phyloP scores from a whole-genome alignment of 2,888 invertebrate genomes.

The Tipula lateralis region DNA sequence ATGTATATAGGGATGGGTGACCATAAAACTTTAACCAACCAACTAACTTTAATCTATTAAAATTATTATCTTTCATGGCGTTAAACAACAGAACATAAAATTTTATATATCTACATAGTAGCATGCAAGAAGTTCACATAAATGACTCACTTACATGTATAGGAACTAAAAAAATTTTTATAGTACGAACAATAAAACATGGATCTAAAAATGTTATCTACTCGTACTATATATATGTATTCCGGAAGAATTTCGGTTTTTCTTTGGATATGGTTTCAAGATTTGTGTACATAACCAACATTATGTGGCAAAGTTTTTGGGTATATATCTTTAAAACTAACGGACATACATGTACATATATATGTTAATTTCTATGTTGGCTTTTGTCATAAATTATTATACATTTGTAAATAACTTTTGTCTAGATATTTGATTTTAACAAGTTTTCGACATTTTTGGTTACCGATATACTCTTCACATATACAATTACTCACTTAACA shows the following conservation, averaged over 20 bases:
- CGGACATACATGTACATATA: neutral
- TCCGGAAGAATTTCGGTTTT: neutral
- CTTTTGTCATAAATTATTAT: too few species aligned
- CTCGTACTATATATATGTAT: neutral
- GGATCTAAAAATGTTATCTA: neutral
- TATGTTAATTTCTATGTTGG: too few species aligned
- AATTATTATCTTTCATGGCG: slow-evolving; percentile 9
- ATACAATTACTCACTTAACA: neutral
- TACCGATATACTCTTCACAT: too few species aligned
- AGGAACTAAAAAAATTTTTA: neutral
- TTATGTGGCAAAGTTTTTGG: too few species aligned
- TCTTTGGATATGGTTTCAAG: neutral
- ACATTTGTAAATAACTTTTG: too few species aligned
- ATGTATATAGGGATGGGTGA: neutral
- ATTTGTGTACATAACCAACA: neutral
- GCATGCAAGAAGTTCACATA: neutral
- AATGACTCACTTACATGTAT: neutral
- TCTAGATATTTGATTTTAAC: too few species aligned
- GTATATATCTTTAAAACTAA: neutral
- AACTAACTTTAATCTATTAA: slow-evolving; percentile 12
- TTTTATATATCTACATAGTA: neutral
- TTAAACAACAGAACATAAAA: slow-evolving; percentile 24
- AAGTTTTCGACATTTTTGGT: too few species aligned
- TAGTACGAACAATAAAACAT: neutral
- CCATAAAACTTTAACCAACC: neutral